phyloP scores from a whole-genome alignment of 2,113 vertebrate genomes.

The Ammodytes dubius region DNA sequence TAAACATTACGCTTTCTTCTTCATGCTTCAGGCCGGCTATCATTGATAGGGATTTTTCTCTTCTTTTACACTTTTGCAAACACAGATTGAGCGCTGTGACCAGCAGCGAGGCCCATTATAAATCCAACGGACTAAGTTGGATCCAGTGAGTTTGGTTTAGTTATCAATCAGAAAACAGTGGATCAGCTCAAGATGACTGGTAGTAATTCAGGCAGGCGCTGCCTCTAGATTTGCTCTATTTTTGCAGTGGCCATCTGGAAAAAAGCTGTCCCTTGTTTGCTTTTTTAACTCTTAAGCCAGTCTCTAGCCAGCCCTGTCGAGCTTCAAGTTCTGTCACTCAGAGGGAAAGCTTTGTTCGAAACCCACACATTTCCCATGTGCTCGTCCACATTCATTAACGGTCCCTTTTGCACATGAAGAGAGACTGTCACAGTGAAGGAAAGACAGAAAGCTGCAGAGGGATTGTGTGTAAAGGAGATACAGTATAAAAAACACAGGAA shows the following conservation, averaged over 20 bases:
- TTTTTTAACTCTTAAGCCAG: slow-evolving; percentile 59
- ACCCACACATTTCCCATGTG: slow-evolving; percentile 66
- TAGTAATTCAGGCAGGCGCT: slow-evolving; percentile 35
- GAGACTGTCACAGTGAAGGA: slow-evolving; percentile 53
- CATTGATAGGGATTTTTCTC: slow-evolving; percentile 65
- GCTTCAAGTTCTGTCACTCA: slow-evolving; percentile 63
- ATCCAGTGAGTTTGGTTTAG: slow-evolving; percentile 38
- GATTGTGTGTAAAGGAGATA: slow-evolving; percentile 39
- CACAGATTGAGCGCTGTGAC: slow-evolving; percentile 49
- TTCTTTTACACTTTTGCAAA: slow-evolving; percentile 69
- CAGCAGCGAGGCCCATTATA: slow-evolving; percentile 48
- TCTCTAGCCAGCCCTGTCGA: slow-evolving; percentile 60
- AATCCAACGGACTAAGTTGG: slow-evolving; percentile 52
- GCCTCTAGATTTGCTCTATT: slow-evolving; percentile 48
- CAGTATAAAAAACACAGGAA: neutral
- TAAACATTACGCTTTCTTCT: slow-evolving; percentile 73
- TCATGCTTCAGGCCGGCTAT: slow-evolving; percentile 60
- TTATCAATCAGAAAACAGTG: slow-evolving; percentile 51
- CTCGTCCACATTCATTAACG: slow-evolving; percentile 68
- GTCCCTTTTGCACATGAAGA: slow-evolving; percentile 52
- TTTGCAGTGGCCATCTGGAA: slow-evolving; percentile 66
- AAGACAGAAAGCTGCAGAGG: slow-evolving; percentile 42
- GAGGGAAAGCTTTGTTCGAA: slow-evolving; percentile 48
- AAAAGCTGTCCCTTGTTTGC: slow-evolving; percentile 69
- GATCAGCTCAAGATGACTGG: slow-evolving; percentile 55